Evolutionary conservation across 2,888 invertebrate genomes (phyloP), one percentile per base, ranked within the genome.

Genomic region (Acrobasis repandana): DNA sequence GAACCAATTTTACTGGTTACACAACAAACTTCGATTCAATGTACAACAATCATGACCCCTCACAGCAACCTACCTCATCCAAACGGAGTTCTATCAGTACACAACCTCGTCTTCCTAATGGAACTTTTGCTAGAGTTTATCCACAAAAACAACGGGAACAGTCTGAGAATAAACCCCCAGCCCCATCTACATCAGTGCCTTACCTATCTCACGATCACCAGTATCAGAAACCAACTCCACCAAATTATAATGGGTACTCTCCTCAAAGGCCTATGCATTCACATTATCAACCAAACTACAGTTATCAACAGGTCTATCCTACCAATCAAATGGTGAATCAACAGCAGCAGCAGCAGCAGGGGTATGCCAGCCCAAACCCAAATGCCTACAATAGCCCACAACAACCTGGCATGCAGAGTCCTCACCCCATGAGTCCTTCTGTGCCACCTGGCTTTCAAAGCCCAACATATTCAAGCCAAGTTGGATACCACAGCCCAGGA

Each of bases 151-250:
- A 88, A 73, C 82, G 84, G 2, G 89, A 90, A 54, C 69, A 81
- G 52, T 58, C 75, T 1, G 88, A 90, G 65, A 83, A 70, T 48
- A 87, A 86, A 72, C 67, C 72, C 0, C 67, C 67, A 6, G 63
- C 72, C 16, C 75, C 82, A 6, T 73, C 85, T 47, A 71, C 82
- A 11, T 71, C 85, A 63, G 83, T 77, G 73, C 83, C 89, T 71
- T 92, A 90, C 65, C 83, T 83, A 5, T 84, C 90, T 48, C 88
- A 91, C 63, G 93, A 92, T 65, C 92, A 92, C 67, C 91, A 90
- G 63, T 92, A 92, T 65, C 92, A 92, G 68, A 93, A 92, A 72
- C 80, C 88, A 4, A 61, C 74, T 20, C 73, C 83, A 16, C 65
- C 75, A 46, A 84, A 78, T 65, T 91, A 83, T 62, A 91, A 88